Base-by-base conservation (phyloP, 1,140 invertebrate genomes). In the Cherax quadricarinatus region DNA sequence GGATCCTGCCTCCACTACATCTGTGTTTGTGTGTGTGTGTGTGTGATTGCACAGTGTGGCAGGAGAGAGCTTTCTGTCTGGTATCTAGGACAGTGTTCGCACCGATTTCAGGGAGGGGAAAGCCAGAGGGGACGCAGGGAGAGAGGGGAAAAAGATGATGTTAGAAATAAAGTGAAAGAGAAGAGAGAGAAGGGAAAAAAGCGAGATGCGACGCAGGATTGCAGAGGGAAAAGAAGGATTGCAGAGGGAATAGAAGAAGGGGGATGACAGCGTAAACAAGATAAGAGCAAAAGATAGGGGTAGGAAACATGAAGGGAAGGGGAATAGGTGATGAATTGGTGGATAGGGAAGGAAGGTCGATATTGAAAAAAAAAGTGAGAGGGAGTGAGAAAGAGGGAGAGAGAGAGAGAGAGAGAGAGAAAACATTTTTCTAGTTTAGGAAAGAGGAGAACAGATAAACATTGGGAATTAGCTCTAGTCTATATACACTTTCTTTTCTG, bases 371-470 rank as follows among this genome's bases (percentile, higher is more conserved):
- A 14, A 80, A 24, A 1, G 78, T 51, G 48, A 80, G 48, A 51
- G 48, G 48, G 78, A 80, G 30, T 51, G 78, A 51, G 30, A 80
- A 16, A 80, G 78, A 80, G 78, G 48, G 78, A 80, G 30, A 80
- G 78, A 80, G 30, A 80, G 78, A 80, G 78, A 51, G 78, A 80
- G 48, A 80, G 78, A 80, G 48, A 79, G 78, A 79, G 30, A 79
- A 16, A 79, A 9, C 30, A 41, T 1, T 41, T 41, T 2, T 41
- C 30, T 41, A 1, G 30, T 41, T 41, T 41, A 41, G 30, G 30
- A 41, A 41, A 41, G 30, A 41, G 30, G 30, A 41, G 30, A 41
- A 41, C 30, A 41, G 30, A 41, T 41, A 41, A 41, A 41, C 0
- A 41, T 41, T 41, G 30, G 30, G 30, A 41, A 41, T 41, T 41